Evolutionary conservation across 2,797 vertebrate species (phyloP).

Genomic region (Phataginus tetradactyla): DNA sequence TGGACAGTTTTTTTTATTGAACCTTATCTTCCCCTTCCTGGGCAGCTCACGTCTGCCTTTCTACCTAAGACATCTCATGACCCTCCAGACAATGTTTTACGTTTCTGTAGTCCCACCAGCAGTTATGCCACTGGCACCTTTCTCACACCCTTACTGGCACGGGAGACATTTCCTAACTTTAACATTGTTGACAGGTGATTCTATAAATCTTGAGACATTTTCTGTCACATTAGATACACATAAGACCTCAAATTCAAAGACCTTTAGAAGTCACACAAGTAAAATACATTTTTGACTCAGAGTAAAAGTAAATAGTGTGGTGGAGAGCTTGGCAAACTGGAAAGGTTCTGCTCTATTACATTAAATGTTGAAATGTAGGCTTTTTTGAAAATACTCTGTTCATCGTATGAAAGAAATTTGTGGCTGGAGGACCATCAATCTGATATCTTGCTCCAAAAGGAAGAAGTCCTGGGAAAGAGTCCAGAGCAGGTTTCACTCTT

Average conservation of each 20-base stretch:
- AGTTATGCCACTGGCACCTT: background rate
- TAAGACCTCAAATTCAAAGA: background rate
- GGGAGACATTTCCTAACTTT: background rate
- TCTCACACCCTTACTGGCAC: background rate
- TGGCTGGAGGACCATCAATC: background rate
- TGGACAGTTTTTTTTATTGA: too few relatives aligned
- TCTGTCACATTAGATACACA: background rate
- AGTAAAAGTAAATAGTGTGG: background rate
- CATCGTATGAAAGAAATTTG: background rate
- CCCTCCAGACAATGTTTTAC: background rate
- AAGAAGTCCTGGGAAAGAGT: background rate
- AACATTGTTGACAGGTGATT: background rate
- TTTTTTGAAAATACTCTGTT: background rate
- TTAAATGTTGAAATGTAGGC: background rate
- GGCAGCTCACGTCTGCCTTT: too few relatives aligned
- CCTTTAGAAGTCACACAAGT: background rate
- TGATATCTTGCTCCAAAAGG: background rate
- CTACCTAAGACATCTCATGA: background rate
- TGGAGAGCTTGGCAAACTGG: background rate
- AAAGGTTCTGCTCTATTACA: background rate
- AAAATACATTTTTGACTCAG: background rate
- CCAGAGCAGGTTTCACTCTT: rapidly evolving
- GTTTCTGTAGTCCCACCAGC: background rate
- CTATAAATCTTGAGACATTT: background rate
- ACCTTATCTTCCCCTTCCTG: too few relatives aligned